Evolutionary conservation across 1,140 invertebrate genomes (phyloP).

Genomic region (Asbolus verrucosus): DNA sequence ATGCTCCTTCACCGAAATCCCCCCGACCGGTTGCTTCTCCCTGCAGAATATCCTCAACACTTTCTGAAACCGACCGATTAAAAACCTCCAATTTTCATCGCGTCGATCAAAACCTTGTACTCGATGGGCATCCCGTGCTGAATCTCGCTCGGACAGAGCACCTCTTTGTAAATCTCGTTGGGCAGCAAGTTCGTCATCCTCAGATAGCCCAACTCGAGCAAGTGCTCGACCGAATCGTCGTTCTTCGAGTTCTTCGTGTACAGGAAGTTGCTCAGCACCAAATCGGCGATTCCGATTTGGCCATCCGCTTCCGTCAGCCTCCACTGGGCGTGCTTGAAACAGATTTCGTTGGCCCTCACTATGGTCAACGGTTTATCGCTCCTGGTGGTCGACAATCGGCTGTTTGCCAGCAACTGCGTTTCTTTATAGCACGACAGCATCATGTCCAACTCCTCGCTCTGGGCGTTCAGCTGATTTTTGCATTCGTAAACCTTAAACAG

Average conservation of each 20-base stretch:
- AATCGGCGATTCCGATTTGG: conserved; percentile 95
- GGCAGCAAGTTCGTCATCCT: conserved; percentile 95
- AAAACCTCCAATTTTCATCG: too few species aligned
- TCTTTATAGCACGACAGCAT: conserved; percentile 92
- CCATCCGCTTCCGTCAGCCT: conserved; percentile 96
- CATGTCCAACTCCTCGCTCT: conserved; percentile 94
- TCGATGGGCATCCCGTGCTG: conserved; percentile 92
- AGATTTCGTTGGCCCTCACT: conserved; percentile 94
- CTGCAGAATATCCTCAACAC: conserved; percentile 89
- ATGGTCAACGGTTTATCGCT: conserved; percentile 79
- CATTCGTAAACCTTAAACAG: conserved; percentile 81
- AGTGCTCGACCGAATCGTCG: conserved; percentile 97
- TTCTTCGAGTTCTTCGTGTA: conserved; percentile 97
- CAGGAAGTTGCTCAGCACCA: conserved; percentile 95
- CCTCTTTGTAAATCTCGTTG: conserved; percentile 94
- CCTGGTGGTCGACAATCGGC: conserved; percentile 68
- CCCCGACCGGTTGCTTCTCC: conserved; percentile 93
- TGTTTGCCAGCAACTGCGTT: conserved; percentile 76
- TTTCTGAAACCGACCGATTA: conserved; percentile 67
- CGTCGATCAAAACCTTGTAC: conserved; percentile 70
- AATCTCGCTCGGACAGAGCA: conserved; percentile 88
- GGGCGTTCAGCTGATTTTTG: conserved; percentile 87
- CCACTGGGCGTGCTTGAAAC: conserved; percentile 99
- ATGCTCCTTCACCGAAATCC: conserved; percentile 98
- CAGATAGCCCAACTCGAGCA: conserved; percentile 96